Percentiles rank a stretch among this genome's conserved stretches.
Conservation (phyloP, 1,140 invertebrate species). For the Leptinotarsa undecemlineata region DNA sequence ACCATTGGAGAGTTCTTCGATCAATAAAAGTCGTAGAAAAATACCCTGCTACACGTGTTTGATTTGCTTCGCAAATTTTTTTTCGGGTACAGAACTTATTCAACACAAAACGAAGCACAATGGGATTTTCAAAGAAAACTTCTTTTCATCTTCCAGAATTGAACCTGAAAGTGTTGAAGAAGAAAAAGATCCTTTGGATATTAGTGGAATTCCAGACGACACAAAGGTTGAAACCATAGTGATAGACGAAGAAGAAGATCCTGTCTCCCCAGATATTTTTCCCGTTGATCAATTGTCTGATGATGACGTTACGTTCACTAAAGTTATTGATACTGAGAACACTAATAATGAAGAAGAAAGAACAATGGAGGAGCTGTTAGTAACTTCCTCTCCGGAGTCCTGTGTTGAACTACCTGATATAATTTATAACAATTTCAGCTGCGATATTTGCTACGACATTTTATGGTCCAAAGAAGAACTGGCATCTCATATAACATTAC, state of each 20-base stretch:
- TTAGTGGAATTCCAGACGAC: background rate
- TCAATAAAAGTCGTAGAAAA: background rate
- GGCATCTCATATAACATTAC: conserved; percentile 12
- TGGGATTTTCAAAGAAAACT: background rate
- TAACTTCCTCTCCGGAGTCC: background rate
- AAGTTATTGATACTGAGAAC: no score
- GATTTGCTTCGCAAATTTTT: background rate
- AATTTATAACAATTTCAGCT: conserved; percentile 18
- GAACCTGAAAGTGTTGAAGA: background rate
- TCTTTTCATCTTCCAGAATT: background rate
- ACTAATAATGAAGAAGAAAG: no score
- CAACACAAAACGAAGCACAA: background rate
- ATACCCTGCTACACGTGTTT: background rate
- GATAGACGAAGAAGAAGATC: background rate
- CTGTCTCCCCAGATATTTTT: background rate
- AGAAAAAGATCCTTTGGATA: background rate
- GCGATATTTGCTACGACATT: conserved; percentile 36
- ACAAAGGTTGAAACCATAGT: background rate
- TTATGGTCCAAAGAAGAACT: conserved; percentile 33
- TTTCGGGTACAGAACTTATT: background rate
- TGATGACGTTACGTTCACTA: no score
- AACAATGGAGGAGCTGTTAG: background rate
- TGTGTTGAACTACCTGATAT: background rate
- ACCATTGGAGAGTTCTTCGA: background rate
- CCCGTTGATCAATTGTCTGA: background rate